These are phyloP conservation scores for Shargacucullia verbasci DNA, from an alignment of 2,888 invertebrate genomes.

Conservation along the genomic window DNA sequence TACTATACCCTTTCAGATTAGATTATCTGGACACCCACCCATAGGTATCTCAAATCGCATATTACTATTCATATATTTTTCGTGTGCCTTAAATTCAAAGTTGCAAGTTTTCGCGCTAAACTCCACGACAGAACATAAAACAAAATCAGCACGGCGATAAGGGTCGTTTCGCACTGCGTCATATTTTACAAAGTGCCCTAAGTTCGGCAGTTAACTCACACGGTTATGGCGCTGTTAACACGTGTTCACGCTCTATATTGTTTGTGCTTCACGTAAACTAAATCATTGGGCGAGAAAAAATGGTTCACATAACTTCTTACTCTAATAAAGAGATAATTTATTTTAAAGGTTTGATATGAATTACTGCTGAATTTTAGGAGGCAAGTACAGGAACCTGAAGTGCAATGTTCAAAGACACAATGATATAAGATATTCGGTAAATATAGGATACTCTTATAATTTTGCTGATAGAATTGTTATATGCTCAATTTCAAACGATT, in stretches of 20 bases:
- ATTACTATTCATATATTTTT: neutral
- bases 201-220: constrained; percentile 86
- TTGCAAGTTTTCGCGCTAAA: constrained; percentile 10
- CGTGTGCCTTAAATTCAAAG: neutral
- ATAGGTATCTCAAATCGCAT: no score
- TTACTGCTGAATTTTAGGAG: no score
- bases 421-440: no score
- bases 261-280: constrained; percentile 74
- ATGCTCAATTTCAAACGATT: no score
- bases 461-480: no score
- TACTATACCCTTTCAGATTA: no score
- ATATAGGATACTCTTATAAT: no score
- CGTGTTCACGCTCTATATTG: constrained; percentile 84
- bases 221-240: constrained; percentile 87
- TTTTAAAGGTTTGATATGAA: neutral
- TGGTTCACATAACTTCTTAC: constrained; percentile 60
- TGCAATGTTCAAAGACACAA: no score
- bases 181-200: constrained; percentile 87
- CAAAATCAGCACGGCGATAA: constrained; percentile 78
- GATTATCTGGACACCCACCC: no score
- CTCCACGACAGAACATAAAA: constrained; percentile 59
- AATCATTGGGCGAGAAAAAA: constrained; percentile 74
- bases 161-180: constrained; percentile 81
- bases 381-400: no score
- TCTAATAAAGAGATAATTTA: constrained; percentile 17